Percentiles rank a stretch among this genome's conserved stretches.
phyloP scores from a whole-genome alignment of 2,888 invertebrate species.

The Mythimna lalbum region DNA sequence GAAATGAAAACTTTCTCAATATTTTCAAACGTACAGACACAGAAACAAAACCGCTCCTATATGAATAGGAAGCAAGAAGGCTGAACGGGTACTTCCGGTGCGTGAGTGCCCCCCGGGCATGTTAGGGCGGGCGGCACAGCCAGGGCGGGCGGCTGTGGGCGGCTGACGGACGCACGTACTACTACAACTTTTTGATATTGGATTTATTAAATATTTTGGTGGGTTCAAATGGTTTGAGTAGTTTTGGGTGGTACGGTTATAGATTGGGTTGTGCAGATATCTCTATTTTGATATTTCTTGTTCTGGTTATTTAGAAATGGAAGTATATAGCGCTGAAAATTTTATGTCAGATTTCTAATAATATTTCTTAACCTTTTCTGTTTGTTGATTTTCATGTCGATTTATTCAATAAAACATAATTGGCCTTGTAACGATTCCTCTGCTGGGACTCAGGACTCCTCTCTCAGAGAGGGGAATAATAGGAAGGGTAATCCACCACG shows the following conservation, averaged over 20 bases:
- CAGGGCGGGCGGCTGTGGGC: conserved; percentile 62
- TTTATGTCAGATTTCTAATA: too few species aligned
- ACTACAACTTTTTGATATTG: conserved; percentile 69
- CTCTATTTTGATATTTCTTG: conserved; percentile 17
- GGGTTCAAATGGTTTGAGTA: conserved; percentile 52
- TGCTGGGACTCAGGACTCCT: too few species aligned
- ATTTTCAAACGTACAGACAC: conserved; percentile 51
- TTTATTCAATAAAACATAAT: too few species aligned
- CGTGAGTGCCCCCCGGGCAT: conserved; percentile 71
- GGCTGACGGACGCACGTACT: conserved; percentile 68
- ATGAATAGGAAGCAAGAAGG: conserved; percentile 72
- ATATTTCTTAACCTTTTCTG: too few species aligned
- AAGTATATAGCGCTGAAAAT: not conserved
- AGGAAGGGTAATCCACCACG: too few species aligned
- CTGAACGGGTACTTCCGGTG: conserved; percentile 77
- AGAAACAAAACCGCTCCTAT: conserved; percentile 61
- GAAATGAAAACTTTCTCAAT: conserved; percentile 54
- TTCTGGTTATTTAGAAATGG: conserved; percentile 1
- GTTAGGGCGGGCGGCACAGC: conserved; percentile 66
- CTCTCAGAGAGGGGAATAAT: too few species aligned
- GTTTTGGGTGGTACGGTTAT: conserved; percentile 25
- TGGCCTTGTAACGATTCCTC: too few species aligned
- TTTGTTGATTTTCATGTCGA: too few species aligned
- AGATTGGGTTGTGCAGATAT: conserved; percentile 17
- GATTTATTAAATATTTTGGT: conserved; percentile 66